Evolutionary conservation across 2,888 invertebrate species (phyloP).

Genomic region (Ctenicera cuprea): DNA sequence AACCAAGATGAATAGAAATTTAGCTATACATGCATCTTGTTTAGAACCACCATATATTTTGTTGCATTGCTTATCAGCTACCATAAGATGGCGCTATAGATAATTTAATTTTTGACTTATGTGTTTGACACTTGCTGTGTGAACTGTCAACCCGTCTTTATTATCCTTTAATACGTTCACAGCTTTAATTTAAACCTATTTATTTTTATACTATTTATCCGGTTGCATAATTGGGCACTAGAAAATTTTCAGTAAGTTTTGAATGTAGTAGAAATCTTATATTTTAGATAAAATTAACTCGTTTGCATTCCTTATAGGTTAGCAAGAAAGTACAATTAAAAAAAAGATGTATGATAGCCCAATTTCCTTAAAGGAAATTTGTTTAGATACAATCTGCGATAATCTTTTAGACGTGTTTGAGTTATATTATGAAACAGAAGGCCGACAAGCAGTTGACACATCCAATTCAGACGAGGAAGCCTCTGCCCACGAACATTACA

Average conservation of each 20-base stretch:
- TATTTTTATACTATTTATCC: slow-evolving; percentile 19
- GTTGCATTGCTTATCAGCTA: no score
- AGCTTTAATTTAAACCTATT: slow-evolving; percentile 24
- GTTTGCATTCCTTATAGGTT: slow-evolving; percentile 17
- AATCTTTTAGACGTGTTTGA: slow-evolving; percentile 76
- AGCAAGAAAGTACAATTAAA: background rate
- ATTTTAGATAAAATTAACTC: background rate
- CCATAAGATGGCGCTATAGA: background rate
- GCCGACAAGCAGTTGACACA: slow-evolving; percentile 55
- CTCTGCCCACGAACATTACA: slow-evolving; percentile 40
- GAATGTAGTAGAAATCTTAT: no score
- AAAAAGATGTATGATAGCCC: slow-evolving; percentile 78
- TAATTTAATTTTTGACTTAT: no score
- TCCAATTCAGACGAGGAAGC: slow-evolving; percentile 57
- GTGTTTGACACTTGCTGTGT: background rate
- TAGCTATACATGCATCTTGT: no score
- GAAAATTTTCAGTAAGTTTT: background rate
- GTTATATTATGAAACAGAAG: slow-evolving; percentile 66
- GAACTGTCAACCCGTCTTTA: slow-evolving; percentile 10
- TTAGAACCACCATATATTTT: no score
- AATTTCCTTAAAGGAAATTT: slow-evolving; percentile 77
- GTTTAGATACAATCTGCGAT: slow-evolving; percentile 79
- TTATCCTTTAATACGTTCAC: background rate
- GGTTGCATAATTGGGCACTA: background rate
- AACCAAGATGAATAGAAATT: no score